Conservation (phyloP, 2,888 invertebrate genomes). For the Palloptera scutellata region DNA sequence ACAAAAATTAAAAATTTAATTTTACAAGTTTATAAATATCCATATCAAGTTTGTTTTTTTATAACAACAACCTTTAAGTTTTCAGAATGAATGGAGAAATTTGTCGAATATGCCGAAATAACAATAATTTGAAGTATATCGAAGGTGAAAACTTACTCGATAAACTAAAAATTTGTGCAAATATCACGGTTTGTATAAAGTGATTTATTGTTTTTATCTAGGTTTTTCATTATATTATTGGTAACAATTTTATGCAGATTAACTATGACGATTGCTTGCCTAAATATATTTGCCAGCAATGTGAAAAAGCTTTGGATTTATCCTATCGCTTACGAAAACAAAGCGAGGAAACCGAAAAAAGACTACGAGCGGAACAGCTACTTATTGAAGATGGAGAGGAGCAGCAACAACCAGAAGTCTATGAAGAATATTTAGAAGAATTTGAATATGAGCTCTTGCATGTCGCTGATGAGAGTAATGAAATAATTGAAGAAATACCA, state of each 20-base stretch:
- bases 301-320: constrained; percentile 41
- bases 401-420: neutral
- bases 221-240: neutral
- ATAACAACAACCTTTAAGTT: neutral
- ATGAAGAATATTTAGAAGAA: neutral
- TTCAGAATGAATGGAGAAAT: constrained; percentile 26
- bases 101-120: constrained; percentile 46
- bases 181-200: constrained; percentile 37
- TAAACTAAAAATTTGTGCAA: constrained; percentile 43
- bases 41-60: too few species aligned
- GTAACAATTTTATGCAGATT: constrained; percentile 33
- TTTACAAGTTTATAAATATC: too few species aligned
- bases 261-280: constrained; percentile 39
- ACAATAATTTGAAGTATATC: constrained; percentile 38
- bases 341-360: constrained; percentile 43
- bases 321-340: constrained; percentile 44
- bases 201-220: neutral
- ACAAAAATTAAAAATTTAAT: too few species aligned
- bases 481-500: constrained; percentile 18
- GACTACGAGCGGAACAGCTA: constrained; percentile 29
- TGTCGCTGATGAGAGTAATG: neutral
- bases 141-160: constrained; percentile 40
- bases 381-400: neutral
- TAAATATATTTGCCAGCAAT: constrained; percentile 43
- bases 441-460: neutral